Evolutionary conservation across 2,888 invertebrate species (phyloP).

Genomic region (Caenorhabditis sulstoni): DNA sequence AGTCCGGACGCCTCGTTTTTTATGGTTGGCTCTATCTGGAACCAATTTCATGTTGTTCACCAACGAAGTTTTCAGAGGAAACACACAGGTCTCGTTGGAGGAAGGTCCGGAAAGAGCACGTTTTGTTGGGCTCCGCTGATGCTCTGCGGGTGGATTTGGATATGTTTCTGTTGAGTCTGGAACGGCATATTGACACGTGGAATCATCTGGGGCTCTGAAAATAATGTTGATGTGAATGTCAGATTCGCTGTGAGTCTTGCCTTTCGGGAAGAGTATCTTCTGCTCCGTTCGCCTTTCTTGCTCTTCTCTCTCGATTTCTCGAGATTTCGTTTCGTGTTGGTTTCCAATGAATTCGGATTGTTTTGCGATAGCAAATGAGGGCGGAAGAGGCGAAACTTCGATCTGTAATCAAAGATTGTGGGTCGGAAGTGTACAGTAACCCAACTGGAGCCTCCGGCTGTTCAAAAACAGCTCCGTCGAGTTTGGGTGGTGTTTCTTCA

Average conservation of each 20-base stretch:
- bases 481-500: slow-evolving; percentile 39
- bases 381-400: slow-evolving; percentile 33
- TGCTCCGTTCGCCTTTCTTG: slow-evolving; percentile 4
- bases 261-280: slow-evolving; percentile 6
- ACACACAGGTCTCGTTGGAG: slow-evolving; percentile 47
- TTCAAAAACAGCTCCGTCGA: slow-evolving; percentile 46
- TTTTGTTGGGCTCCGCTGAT: slow-evolving; percentile 47
- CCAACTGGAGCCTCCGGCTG: slow-evolving; percentile 41
- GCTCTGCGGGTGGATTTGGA: slow-evolving; percentile 33
- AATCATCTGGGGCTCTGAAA: slow-evolving; percentile 25
- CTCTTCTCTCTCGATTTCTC: slow-evolving; percentile 15
- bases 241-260: background rate
- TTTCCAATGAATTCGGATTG: background rate
- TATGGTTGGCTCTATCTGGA: slow-evolving; percentile 45
- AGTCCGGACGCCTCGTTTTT: slow-evolving; percentile 28
- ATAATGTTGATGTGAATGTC: background rate
- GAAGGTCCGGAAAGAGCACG: slow-evolving; percentile 55
- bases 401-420: slow-evolving; percentile 11
- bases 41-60: background rate
- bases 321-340: background rate
- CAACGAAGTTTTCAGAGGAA: background rate
- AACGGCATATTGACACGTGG: slow-evolving; percentile 57
- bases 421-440: background rate
- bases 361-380: slow-evolving; percentile 42
- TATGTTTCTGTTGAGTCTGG: slow-evolving; percentile 34